Conservation (phyloP, 2,797 vertebrate genomes). For the Hippoglossus hippoglossus region DNA sequence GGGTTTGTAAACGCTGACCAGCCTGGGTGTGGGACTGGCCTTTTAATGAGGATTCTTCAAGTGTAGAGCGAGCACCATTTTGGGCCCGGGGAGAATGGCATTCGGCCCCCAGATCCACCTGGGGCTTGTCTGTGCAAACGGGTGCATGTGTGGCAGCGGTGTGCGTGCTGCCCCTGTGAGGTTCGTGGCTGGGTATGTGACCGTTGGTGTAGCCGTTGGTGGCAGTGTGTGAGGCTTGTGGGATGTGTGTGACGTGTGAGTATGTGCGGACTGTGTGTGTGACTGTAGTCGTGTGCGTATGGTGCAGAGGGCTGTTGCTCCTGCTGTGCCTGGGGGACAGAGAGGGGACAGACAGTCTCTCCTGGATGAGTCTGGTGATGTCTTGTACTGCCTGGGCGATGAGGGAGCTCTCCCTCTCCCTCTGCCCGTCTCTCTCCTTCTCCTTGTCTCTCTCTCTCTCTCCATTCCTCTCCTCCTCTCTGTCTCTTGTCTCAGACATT, state of each 20-base stretch:
- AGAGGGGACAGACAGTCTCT: slow-evolving; percentile 86
- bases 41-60: slow-evolving; percentile 85
- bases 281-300: slow-evolving; percentile 77
- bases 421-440: slow-evolving; percentile 49
- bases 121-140: slow-evolving; percentile 84
- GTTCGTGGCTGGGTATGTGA: slow-evolving; percentile 77
- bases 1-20: slow-evolving; percentile 74
- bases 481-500: slow-evolving; percentile 83
- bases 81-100: slow-evolving; percentile 76
- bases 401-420: slow-evolving; percentile 77
- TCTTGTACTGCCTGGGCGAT: slow-evolving; percentile 86
- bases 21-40: slow-evolving; percentile 58
- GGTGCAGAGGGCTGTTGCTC: slow-evolving; percentile 74
- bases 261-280: slow-evolving; percentile 82
- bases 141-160: slow-evolving; percentile 74
- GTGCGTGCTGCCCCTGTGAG: slow-evolving; percentile 76
- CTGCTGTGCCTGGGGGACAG: slow-evolving; percentile 74
- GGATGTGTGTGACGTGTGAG: slow-evolving; percentile 57
- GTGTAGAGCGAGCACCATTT: slow-evolving; percentile 84
- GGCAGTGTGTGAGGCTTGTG: slow-evolving; percentile 69
- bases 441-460: slow-evolving; percentile 39
- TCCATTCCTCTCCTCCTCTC: slow-evolving; percentile 53
- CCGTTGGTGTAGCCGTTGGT: slow-evolving; percentile 71
- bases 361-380: slow-evolving; percentile 87
- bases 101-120: slow-evolving; percentile 62